A percentile compares a stretch with the other conserved stretches of the same genome.
These are phyloP conservation scores for Zeuzera pyrina DNA, from an alignment of 2,888 invertebrate species.

Conservation along the genomic window DNA sequence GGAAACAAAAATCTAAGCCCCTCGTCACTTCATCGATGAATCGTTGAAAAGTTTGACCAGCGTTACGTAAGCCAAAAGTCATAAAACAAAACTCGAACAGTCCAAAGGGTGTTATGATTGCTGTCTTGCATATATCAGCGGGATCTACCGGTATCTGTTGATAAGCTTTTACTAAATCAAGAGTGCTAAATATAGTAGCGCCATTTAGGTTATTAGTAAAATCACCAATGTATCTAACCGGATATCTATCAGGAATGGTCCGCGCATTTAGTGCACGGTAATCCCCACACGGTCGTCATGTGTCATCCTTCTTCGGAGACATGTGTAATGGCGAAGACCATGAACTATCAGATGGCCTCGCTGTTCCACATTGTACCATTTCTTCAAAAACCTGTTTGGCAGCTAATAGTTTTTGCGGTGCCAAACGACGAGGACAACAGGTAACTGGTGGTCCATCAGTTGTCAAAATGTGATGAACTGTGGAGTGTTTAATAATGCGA, in stretches of 20 bases:
- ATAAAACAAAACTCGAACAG: conserved; percentile 27
- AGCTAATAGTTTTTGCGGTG: conserved; percentile 6
- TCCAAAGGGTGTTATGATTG: conserved; percentile 26
- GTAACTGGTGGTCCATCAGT: conserved; percentile 9
- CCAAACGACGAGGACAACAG: conserved; percentile 11
- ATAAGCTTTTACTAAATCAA: too few relatives aligned
- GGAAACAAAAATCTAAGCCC: conserved; percentile 26
- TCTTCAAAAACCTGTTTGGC: conserved; percentile 10
- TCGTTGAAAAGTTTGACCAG: conserved; percentile 37
- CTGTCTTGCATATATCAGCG: conserved; percentile 27
- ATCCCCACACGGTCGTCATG: conserved; percentile 32
- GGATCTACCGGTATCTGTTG: conserved; percentile 32
- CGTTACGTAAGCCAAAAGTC: conserved; percentile 38
- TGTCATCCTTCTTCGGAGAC: conserved; percentile 5
- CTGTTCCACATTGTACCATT: too few relatives aligned
- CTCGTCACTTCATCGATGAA: conserved; percentile 27
- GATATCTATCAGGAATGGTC: too few relatives aligned
- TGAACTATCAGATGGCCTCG: too few relatives aligned
- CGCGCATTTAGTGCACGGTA: too few relatives aligned
- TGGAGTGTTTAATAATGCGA: too few relatives aligned
- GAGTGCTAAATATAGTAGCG: too few relatives aligned
- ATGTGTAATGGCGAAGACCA: conserved; percentile 15
- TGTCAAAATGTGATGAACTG: too few relatives aligned
- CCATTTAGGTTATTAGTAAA: too few relatives aligned
- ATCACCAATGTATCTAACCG: too few relatives aligned